phyloP scores from a whole-genome alignment of 2,888 invertebrate species.

The Cordilura impudica region DNA sequence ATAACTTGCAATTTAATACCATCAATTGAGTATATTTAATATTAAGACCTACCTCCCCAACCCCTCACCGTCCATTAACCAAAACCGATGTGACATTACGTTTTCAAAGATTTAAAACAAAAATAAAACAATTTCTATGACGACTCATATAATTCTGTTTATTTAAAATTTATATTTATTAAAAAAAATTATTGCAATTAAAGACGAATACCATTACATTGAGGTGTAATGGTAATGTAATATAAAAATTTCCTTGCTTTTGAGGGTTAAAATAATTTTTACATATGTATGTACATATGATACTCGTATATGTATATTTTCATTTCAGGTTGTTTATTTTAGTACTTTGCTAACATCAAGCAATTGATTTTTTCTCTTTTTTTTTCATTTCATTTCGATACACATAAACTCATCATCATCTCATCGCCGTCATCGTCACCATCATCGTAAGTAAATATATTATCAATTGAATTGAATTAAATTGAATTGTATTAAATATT shows the following conservation, averaged over 20 bases:
- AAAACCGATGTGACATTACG: too few species aligned
- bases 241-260: too few species aligned
- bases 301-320: neutral
- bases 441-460: neutral
- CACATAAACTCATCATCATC: neutral
- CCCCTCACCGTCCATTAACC: too few species aligned
- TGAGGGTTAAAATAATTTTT: neutral
- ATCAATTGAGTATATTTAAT: too few species aligned
- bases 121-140: too few species aligned
- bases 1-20: neutral
- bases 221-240: too few species aligned
- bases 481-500: slow-evolving; percentile 34
- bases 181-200: too few species aligned
- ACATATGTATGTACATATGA: neutral
- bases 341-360: neutral
- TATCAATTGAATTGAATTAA: slow-evolving; percentile 28
- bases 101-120: too few species aligned
- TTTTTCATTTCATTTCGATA: neutral
- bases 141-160: too few species aligned
- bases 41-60: too few species aligned
- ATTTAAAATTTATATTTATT: too few species aligned
- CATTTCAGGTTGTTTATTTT: neutral
- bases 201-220: too few species aligned
- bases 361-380: neutral
- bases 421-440: neutral